Base-by-base conservation (phyloP, 2,797 vertebrate genomes). In the Pelobates cultripes region DNA sequence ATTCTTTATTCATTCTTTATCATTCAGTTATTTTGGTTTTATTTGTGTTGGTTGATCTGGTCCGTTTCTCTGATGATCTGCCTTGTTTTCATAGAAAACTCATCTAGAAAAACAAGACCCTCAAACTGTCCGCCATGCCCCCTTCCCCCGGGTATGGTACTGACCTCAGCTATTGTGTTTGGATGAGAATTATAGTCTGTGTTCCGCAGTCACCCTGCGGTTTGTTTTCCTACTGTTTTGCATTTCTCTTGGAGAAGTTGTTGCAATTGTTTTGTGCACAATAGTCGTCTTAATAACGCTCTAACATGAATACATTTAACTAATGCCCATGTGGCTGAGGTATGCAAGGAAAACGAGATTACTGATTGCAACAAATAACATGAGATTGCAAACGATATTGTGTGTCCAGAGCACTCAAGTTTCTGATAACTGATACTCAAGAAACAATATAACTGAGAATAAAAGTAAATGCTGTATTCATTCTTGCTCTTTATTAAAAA, bases 261-360 rank as follows among this genome's bases (percentile, higher is more conserved):
- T 42, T 43, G 14, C 5, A 7, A 44, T 80, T 80, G 72, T 80
- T 9, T 7, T 80, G 10, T 74, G 17, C 17, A 80, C 72, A 75
- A 75, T 73, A 69, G 79, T 9, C 2, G 13, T 51, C 66, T 74
- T 45, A 45, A 73, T 41, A 42, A 55, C 3, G 41, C 40, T 14
- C 42, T 17, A 42, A 73, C 71, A 53, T 17, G 44, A 71, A 74
- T 74, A 47, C n/a, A 41, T 74, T 74, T 60, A 61, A 74, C 55
- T 45, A 12, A 4, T 28, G 28, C 28, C 40, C 53, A 61, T 28
- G 43, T 40, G n/a, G 7, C 3, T 14, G 17, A 40, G 17, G 9
- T 57, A 15, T 57, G 3, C 47, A 10, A 51, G 55, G 55, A 12
- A 57, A 57, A 15, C 13, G 1, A 57, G 55, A 57, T 57, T 57